Percentiles rank a stretch among this genome's conserved stretches.
Conservation (phyloP, 2,113 vertebrate species). For the Rhinoderma darwinii region DNA sequence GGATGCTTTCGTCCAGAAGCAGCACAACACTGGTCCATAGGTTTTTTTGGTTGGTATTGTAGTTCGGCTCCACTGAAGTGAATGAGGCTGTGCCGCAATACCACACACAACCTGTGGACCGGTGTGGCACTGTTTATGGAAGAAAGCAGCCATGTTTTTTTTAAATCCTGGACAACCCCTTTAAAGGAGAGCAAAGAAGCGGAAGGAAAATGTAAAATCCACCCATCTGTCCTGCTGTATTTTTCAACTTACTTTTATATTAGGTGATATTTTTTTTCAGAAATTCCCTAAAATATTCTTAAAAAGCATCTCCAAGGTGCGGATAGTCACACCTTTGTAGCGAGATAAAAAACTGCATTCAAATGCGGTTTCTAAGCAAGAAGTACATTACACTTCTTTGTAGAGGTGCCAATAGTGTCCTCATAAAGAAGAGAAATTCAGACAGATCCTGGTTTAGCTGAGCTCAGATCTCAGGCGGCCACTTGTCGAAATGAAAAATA, state of each 20-base stretch:
- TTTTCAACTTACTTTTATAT: background rate
- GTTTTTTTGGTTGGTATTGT: no score
- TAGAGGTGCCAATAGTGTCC: background rate
- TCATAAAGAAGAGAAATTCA: background rate
- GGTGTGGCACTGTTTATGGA: no score
- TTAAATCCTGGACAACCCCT: no score
- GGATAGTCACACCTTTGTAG: background rate
- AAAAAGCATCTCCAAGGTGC: background rate
- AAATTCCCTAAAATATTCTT: background rate
- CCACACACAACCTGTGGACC: no score
- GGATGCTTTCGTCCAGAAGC: no score
- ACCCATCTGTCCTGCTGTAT: no score
- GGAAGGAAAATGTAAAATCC: no score
- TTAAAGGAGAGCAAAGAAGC: no score
- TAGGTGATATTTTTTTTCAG: background rate
- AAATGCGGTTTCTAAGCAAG: background rate
- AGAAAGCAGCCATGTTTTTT: no score
- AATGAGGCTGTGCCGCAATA: no score
- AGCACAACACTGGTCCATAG: no score
- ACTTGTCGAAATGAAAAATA: slow-evolving; percentile 9
- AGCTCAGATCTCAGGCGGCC: background rate
- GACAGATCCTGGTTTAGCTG: background rate
- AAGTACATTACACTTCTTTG: background rate
- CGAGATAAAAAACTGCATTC: background rate
- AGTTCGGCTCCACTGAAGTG: no score